Percentiles rank a stretch among this genome's conserved stretches.
phyloP scores from a whole-genome alignment of 2,113 vertebrate species.

The Puma concolor region DNA sequence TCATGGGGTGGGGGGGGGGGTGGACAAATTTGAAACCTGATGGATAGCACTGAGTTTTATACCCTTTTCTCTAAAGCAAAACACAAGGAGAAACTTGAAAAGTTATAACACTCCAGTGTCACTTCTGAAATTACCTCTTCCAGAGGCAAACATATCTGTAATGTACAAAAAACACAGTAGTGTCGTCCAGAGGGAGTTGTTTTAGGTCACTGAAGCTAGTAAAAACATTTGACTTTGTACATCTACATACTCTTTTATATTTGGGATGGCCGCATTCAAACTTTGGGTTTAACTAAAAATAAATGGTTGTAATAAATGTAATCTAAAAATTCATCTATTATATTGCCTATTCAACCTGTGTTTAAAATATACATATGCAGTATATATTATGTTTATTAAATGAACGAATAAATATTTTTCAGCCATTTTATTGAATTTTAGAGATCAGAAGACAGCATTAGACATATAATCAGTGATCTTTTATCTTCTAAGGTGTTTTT shows the following conservation, averaged over 20 bases:
- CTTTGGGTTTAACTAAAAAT: neutral
- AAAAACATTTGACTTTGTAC: neutral
- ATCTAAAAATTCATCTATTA: neutral
- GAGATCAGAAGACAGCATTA: neutral
- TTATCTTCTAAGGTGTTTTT: neutral
- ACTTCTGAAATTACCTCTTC: conserved; percentile 50
- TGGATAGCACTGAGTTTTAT: neutral
- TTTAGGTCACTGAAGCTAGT: neutral
- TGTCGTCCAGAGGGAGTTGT: neutral
- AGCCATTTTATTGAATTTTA: neutral
- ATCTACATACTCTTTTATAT: neutral
- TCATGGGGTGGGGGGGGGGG: neutral
- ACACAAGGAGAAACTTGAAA: neutral
- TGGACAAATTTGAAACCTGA: neutral
- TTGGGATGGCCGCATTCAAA: neutral
- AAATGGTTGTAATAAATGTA: neutral
- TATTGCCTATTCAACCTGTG: neutral
- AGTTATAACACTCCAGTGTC: neutral
- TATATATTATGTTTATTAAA: neutral
- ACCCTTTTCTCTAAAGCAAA: neutral
- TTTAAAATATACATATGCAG: neutral
- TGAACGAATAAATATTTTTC: neutral
- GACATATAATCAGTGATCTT: neutral
- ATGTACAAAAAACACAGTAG: neutral
- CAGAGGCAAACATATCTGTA: neutral